Conservation (phyloP, 2,113 vertebrate species). For the Actinemys pallida region DNA sequence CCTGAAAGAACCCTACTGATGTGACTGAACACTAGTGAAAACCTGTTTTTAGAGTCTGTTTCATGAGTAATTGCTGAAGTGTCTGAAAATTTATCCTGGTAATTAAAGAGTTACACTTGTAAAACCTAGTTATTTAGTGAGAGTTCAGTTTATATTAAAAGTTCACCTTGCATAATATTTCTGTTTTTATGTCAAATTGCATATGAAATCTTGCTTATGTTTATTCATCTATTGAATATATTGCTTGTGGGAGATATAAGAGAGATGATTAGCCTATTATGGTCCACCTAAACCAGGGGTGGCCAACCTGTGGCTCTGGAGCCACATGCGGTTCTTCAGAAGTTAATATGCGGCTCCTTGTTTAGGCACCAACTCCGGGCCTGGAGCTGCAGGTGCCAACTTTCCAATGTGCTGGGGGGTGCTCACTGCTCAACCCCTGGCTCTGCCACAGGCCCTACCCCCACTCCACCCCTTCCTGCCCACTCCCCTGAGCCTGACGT, state of each 20-base stretch:
- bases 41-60: neutral
- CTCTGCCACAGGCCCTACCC: no score
- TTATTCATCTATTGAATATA: neutral
- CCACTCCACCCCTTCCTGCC: no score
- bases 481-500: no score
- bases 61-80: neutral
- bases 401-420: no score
- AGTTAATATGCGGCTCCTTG: no score
- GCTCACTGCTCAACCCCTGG: no score
- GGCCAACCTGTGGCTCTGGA: no score
- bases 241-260: neutral
- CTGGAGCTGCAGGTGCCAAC: no score
- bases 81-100: neutral
- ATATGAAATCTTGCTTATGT: neutral
- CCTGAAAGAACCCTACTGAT: neutral
- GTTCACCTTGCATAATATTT: neutral
- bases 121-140: neutral
- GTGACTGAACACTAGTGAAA: neutral
- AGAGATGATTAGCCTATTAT: neutral
- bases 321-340: no score
- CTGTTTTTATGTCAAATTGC: constrained; percentile 7
- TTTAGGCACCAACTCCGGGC: no score
- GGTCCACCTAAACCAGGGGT: neutral
- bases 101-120: neutral
- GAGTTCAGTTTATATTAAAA: neutral